Evolutionary conservation across 1,140 invertebrate species (phyloP), one percentile per base, ranked within the genome.

Genomic region (Pemphigus obesinymphae): DNA sequence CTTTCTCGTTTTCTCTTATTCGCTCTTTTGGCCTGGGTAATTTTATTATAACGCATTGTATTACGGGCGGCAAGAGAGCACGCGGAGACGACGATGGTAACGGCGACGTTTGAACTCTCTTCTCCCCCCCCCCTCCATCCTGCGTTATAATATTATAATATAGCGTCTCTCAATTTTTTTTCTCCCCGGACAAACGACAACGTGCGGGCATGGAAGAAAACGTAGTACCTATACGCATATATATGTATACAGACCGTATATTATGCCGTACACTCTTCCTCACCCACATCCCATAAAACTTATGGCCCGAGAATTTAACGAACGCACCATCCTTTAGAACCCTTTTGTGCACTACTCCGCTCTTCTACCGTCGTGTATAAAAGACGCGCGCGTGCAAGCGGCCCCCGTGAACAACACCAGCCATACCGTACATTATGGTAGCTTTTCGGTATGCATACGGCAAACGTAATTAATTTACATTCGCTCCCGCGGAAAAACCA

Each of bases 91-190:
- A n/a, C 34, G 66, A 76, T 50, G 15, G n/a, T n/a, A n/a, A 58
- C 48, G 23, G 29, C 75, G 75, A 78, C 75, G 31, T 78, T 78
- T 78, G 75, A 78, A 78, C 75, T 72, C 68, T 72, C 37, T 43
- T 66, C 34, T 66, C 72, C 48, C 73, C 3, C 20, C n/a, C n/a
- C n/a, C n/a, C n/a, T n/a, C n/a, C n/a, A n/a, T n/a, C n/a, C n/a
- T n/a, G n/a, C n/a, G n/a, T n/a, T n/a, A n/a, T n/a, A n/a, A n/a
- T n/a, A n/a, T n/a, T n/a, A n/a, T 40, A 10, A 4, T 26, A 1
- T 15, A 37, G 45, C 72, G 8, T 11, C 45, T 5, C 0, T 61
- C 13, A 10, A 26, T 29, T 70, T 17, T 43, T n/a, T 43, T 43
- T 70, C 23, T 70, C 61, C 8, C 31, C 34, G 45, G 20, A 76